Evolutionary conservation across 2,797 vertebrate genomes (phyloP), one percentile per base, ranked within the genome.

Genomic region (Garrulus glandarius): DNA sequence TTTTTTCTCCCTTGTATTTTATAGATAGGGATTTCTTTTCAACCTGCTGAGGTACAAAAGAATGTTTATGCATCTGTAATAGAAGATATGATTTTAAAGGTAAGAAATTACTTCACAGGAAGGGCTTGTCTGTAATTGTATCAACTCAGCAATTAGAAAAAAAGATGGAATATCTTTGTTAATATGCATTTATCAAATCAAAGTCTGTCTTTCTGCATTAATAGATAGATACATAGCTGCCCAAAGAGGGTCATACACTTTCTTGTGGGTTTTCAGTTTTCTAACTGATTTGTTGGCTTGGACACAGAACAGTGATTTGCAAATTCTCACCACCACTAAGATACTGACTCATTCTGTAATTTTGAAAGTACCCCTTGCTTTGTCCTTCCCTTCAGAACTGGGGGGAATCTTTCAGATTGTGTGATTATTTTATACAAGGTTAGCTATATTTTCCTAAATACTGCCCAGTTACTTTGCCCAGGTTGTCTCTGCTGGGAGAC

Each of bases 41-140:
- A 99, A 95, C 99, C 99, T 1, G 97, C 99, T 74, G 99, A 99
- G 65, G 98, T 99, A 92, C 98, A 99, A 80, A 99, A 98, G 97
- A 99, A 99, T 13, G 97, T 99, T 77, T 99, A 99, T 39, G 98
- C 99, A 8, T 99, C 99, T 0, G 98, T 98, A 34, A 97, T 99
- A 10, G 99, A 99, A 97, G 98, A 99, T 95, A 99, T 99, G 99
- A 98, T 99, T 96, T 95, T 99, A 76, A 99, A 99, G 99, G 99
- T 99, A 96, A 95, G 96, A 67, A 85, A 32, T 70, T 23, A 39
- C 10, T 57, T 94, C 15, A 49, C 12, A 30, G 3, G 21, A 39
- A 57, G 37, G 59, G 34, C 18, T 76, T 74, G n/a, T 36, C 21
- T 81, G 19, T 52, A 76, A 57, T 47, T 68, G 8, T 63, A 11